Evolutionary conservation across 2,888 invertebrate species (phyloP).

Genomic region (Crossocerus cetratus): DNA sequence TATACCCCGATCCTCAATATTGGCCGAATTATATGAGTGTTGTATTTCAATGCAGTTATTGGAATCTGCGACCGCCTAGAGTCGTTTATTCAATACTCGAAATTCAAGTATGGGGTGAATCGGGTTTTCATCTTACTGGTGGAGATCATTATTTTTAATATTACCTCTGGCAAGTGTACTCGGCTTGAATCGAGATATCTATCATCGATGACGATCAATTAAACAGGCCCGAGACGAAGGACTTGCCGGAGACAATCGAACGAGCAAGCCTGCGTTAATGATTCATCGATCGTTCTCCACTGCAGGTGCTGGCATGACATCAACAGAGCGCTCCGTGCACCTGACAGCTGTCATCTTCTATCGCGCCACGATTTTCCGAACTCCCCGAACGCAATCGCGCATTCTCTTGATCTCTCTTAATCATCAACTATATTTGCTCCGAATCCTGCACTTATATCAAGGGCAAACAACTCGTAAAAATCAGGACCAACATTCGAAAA

Average conservation of each 20-base stretch:
- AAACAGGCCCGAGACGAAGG: conserved; percentile 52
- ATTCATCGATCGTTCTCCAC: conserved; percentile 61
- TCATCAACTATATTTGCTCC: no score
- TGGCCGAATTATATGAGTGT: no score
- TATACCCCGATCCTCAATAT: no score
- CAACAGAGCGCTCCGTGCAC: conserved; percentile 34
- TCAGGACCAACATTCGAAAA: no score
- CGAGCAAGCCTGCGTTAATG: conserved; percentile 51
- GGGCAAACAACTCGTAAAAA: no score
- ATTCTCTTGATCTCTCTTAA: not conserved
- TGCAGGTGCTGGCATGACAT: conserved; percentile 37
- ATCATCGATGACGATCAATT: conserved; percentile 56
- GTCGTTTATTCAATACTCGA: no score
- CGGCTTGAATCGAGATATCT: conserved; percentile 30
- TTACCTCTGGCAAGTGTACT: conserved; percentile 10
- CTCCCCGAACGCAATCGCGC: not conserved
- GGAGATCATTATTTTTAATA: no score
- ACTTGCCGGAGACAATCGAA: conserved; percentile 48
- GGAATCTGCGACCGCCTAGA: no score
- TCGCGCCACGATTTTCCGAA: conserved; percentile 36
- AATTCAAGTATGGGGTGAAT: no score
- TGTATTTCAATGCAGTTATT: no score
- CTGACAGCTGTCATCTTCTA: conserved; percentile 54
- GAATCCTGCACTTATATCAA: no score
- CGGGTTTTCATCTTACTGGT: no score